A percentile compares a stretch with the other conserved stretches of the same genome.
These are phyloP conservation scores for Desmodus rotundus DNA, from an alignment of 2,113 vertebrate genomes.

Conservation along the genomic window DNA sequence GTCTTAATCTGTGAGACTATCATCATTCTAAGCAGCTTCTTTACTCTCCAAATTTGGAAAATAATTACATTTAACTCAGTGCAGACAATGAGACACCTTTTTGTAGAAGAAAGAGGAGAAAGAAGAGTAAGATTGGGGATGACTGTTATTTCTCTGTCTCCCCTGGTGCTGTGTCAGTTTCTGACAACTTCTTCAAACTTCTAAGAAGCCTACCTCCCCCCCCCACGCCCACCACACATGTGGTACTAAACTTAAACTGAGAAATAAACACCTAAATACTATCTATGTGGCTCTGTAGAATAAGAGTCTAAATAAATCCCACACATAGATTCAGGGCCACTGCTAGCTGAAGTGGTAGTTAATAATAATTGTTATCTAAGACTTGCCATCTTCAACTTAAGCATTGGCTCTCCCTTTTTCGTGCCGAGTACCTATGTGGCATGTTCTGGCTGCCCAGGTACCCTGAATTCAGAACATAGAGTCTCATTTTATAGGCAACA, in stretches of 20 bases:
- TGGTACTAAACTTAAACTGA: background rate
- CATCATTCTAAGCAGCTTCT: background rate
- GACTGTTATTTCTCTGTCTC: background rate
- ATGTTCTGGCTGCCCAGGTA: background rate
- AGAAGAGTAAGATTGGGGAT: background rate
- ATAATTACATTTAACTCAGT: background rate
- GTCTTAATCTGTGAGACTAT: background rate
- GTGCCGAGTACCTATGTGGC: background rate
- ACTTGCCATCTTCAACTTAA: background rate
- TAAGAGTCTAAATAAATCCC: background rate
- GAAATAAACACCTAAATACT: background rate
- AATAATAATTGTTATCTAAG: background rate
- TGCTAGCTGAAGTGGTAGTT: background rate
- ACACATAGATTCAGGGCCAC: background rate
- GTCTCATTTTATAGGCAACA: background rate
- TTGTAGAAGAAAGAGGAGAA: background rate
- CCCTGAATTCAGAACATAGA: background rate
- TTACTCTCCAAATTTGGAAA: background rate
- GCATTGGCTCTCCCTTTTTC: background rate
- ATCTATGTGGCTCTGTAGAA: background rate
- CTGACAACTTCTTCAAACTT: background rate
- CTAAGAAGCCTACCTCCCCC: background rate
- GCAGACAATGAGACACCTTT: background rate
- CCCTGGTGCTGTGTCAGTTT: background rate
- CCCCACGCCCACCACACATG: background rate